These are phyloP conservation scores for Erethizon dorsatum DNA, from an alignment of 2,797 vertebrate species.

Conservation along the genomic window DNA sequence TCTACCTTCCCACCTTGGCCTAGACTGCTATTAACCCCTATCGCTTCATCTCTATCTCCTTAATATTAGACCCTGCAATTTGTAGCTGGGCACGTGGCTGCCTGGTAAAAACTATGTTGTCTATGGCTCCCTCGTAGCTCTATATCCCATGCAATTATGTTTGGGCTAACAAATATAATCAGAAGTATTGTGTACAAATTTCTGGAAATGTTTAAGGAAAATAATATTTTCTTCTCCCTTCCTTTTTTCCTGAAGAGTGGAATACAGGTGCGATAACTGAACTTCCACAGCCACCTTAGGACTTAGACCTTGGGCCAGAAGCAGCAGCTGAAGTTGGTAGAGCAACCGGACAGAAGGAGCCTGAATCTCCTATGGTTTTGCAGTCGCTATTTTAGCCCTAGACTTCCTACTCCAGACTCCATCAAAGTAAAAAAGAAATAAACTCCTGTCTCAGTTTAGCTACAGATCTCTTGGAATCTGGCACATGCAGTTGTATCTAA, in stretches of 20 bases:
- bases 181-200: neutral
- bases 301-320: neutral
- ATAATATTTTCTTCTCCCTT: neutral
- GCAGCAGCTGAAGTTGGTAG: neutral
- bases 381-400: neutral
- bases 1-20: neutral
- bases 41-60: neutral
- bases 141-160: neutral
- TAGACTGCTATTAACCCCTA: neutral
- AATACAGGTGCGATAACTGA: neutral
- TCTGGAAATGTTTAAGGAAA: neutral
- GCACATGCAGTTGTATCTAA: neutral
- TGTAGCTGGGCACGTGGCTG: neutral
- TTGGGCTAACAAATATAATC: neutral
- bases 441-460: neutral
- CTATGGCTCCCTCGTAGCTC: neutral
- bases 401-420: neutral
- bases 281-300: neutral
- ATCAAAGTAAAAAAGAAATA: conserved; percentile 36
- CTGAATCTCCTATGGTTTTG: neutral
- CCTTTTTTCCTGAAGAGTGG: neutral
- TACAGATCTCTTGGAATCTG: neutral
- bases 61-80: neutral
- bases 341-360: neutral
- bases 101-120: neutral